These are phyloP conservation scores for Gila orcuttii DNA, from an alignment of 2,113 vertebrate species.

Conservation along the genomic window DNA sequence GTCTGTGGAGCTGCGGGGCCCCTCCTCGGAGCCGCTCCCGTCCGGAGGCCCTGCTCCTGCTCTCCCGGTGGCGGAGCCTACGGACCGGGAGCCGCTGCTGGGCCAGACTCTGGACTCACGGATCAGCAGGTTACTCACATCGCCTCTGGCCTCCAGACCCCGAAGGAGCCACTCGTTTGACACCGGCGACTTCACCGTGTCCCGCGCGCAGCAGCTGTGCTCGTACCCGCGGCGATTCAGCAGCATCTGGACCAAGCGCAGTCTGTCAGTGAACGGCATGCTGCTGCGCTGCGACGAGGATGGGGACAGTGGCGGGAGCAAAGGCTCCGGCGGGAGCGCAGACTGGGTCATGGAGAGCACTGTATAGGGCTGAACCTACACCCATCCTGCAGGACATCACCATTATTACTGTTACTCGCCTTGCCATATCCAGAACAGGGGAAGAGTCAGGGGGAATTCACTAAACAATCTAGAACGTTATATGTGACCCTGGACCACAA, in stretches of 20 bases:
- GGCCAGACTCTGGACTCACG: slow-evolving; percentile 75
- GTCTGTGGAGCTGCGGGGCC: slow-evolving; percentile 90
- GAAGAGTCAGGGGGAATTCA: background rate
- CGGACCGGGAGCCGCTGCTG: slow-evolving; percentile 93
- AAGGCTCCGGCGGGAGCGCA: slow-evolving; percentile 82
- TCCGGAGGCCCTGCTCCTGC: slow-evolving; percentile 66
- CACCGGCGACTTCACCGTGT: slow-evolving; percentile 86
- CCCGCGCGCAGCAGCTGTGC: slow-evolving; percentile 74
- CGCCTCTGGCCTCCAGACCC: slow-evolving; percentile 90
- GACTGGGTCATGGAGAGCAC: slow-evolving; percentile 99
- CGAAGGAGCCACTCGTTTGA: slow-evolving; percentile 97
- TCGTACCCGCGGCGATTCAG: slow-evolving; percentile 88
- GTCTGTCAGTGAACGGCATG: slow-evolving; percentile 96
- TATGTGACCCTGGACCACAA: no score
- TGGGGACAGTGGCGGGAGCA: slow-evolving; percentile 81
- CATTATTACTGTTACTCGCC: background rate
- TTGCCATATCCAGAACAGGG: slow-evolving; percentile 28
- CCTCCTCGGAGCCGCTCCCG: slow-evolving; percentile 73
- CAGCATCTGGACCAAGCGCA: slow-evolving; percentile 98
- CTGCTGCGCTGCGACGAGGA: slow-evolving; percentile 89
- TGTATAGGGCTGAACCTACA: slow-evolving; percentile 73
- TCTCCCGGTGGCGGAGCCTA: slow-evolving; percentile 64
- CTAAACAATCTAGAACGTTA: background rate
- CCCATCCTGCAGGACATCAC: background rate
- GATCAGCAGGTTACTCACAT: slow-evolving; percentile 84